Base-by-base conservation (phyloP, 2,888 invertebrate genomes). In the Oasisia sp. region DNA sequence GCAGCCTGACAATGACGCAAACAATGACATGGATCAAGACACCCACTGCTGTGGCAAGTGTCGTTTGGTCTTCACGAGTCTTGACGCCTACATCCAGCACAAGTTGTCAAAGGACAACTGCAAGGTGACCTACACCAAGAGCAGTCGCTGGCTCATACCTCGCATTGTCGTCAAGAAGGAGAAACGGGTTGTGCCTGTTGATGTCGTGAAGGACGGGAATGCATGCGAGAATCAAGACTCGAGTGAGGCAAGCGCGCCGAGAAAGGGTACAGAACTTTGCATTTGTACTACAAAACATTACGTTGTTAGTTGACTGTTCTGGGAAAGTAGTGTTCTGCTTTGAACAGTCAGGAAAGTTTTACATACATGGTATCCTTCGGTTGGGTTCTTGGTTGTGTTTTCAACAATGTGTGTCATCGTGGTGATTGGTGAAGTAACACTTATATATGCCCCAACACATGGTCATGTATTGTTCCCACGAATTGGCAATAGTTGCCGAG, bases 91-190 rank as follows among this genome's bases (percentile, higher is more conserved):
- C 92, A 93, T 96, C 32, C 94, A 95, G 92, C 95, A 95, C 94
- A 95, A 95, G 92, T 94, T 95, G 58, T 94, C 95, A 92, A 95
- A 95, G 93, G 95, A 95, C 92, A 95, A 95, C 92, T 95, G 93
- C 93, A 95, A 95, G 92, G 94, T 95, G 91, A 94, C 94, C 32
- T 95, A 95, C 90, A 94, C 94, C 19, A 93, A 95, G 32, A n/a
- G 74, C 27, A 74, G 27, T 27, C 74, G 74, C 74, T 74, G 74
- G 74, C 74, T 74, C 74, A 74, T 74, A 27, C 74, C 74, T 19
- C 74, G 74, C 74, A 74, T 74, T 27, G 74, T 74, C 27, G 74
- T 94, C 95, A 11, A 93, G 11, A 93, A 94, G 58, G 94, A 95
- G 91, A 94, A 94, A 45, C 93, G 95, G 45, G 94, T 95, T 93